Conservation (phyloP, 2,113 vertebrate genomes). For the Fulmarus glacialis region DNA sequence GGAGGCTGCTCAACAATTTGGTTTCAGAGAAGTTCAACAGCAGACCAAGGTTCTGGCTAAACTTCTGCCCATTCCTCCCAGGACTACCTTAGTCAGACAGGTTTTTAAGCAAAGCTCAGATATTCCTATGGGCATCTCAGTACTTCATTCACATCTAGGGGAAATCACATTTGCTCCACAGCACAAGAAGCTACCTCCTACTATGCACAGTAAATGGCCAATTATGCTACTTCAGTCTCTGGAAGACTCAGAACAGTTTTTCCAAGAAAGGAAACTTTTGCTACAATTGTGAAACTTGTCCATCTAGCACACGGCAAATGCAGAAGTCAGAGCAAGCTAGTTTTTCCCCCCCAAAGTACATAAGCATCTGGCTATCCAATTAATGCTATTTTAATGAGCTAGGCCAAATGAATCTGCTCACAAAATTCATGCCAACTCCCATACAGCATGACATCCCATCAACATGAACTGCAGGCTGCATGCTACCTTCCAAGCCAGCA, state of each 20-base stretch:
- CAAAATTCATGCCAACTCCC: not conserved
- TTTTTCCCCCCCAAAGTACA: not conserved
- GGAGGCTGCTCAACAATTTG: not conserved
- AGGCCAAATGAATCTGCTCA: not conserved
- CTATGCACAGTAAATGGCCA: rapidly evolving
- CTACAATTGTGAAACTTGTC: not conserved
- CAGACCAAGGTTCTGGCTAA: not conserved
- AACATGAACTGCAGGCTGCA: not conserved
- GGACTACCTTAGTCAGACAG: not conserved
- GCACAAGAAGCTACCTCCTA: not conserved
- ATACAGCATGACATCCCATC: not conserved
- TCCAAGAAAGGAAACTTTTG: not conserved
- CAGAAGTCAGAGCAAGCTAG: not conserved
- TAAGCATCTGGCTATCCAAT: not conserved
- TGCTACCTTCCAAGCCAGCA: not conserved
- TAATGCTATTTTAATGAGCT: not conserved
- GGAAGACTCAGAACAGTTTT: not conserved
- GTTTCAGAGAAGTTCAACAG: not conserved
- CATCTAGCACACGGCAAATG: rapidly evolving
- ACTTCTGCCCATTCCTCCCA: not conserved
- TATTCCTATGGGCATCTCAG: not conserved
- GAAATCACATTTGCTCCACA: not conserved
- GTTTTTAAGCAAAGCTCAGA: not conserved
- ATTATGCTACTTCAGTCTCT: not conserved
- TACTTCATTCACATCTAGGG: not conserved